Conservation (phyloP, 2,797 vertebrate genomes). For the Helicolenus hilgendorfi region DNA sequence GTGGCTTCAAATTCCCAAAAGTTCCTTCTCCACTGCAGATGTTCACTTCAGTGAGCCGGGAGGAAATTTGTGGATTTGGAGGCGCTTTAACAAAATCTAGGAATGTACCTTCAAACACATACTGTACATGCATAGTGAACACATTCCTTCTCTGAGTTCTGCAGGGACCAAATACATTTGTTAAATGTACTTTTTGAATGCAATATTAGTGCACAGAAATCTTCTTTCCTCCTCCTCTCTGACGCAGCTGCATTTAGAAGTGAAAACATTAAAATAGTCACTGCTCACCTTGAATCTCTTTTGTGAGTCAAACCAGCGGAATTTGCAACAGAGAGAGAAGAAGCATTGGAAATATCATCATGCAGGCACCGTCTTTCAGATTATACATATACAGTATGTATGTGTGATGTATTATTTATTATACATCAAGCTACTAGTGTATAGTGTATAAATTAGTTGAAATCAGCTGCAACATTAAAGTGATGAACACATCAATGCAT, state of each 20-base stretch:
- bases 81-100: neutral
- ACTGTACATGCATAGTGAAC: neutral
- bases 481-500: too few relatives aligned
- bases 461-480: too few relatives aligned
- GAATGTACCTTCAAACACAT: neutral
- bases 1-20: neutral
- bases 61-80: neutral
- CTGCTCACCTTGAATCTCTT: conserved; percentile 43
- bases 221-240: conserved; percentile 7
- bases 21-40: neutral
- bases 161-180: neutral
- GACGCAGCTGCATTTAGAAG: conserved; percentile 15
- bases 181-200: neutral
- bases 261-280: conserved; percentile 7
- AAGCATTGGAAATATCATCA: neutral
- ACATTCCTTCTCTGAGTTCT: neutral
- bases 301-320: conserved; percentile 16
- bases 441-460: too few relatives aligned
- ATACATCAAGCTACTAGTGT: too few relatives aligned
- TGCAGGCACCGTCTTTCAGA: neutral
- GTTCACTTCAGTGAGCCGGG: neutral
- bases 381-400: too few relatives aligned
- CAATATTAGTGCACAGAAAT: neutral
- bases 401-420: too few relatives aligned
- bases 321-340: neutral